Percentiles rank a stretch among this genome's conserved stretches.
These are phyloP conservation scores for Cyclophora albipunctata DNA, from an alignment of 2,888 invertebrate genomes.

Conservation along the genomic window DNA sequence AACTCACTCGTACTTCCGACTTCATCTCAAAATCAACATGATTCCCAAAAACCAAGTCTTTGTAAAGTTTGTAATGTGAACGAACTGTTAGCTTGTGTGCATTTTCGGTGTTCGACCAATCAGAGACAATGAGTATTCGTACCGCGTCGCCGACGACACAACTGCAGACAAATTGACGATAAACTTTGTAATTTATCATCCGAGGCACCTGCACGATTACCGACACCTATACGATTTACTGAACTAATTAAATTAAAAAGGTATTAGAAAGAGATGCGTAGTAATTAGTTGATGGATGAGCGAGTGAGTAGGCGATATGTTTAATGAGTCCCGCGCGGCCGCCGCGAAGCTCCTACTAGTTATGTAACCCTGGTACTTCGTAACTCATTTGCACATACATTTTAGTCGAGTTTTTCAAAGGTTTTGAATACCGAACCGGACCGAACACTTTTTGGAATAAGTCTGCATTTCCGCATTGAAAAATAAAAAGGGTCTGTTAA, in stretches of 20 bases:
- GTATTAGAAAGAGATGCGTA: constrained; percentile 50
- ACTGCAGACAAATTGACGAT: constrained; percentile 37
- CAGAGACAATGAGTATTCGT: constrained; percentile 26
- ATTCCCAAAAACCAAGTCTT: constrained; percentile 35
- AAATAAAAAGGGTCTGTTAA: constrained; percentile 60
- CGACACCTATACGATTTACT: constrained; percentile 12
- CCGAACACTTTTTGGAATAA: constrained; percentile 61
- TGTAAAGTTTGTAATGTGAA: constrained; percentile 39
- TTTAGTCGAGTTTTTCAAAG: constrained; percentile 55
- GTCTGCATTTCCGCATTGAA: constrained; percentile 70
- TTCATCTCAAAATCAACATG: constrained; percentile 43
- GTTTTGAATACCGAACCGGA: constrained; percentile 65
- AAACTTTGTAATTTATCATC: constrained; percentile 30
- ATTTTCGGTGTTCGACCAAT: constrained; percentile 29
- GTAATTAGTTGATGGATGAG: constrained; percentile 42
- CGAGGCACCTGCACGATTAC: constrained; percentile 25
- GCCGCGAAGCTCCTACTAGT: constrained; percentile 34
- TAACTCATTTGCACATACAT: constrained; percentile 69
- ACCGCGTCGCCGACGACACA: constrained; percentile 31
- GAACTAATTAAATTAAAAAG: constrained; percentile 28
- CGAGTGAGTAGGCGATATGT: constrained; percentile 50
- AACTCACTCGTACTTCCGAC: constrained; percentile 73
- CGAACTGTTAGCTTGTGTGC: constrained; percentile 33
- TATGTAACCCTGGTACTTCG: constrained; percentile 63
- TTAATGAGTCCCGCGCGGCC: constrained; percentile 48